Percentiles rank a stretch among this genome's conserved stretches.
These are phyloP conservation scores for Arrhopalites spinosus DNA, from an alignment of 2,888 invertebrate species.

Conservation along the genomic window DNA sequence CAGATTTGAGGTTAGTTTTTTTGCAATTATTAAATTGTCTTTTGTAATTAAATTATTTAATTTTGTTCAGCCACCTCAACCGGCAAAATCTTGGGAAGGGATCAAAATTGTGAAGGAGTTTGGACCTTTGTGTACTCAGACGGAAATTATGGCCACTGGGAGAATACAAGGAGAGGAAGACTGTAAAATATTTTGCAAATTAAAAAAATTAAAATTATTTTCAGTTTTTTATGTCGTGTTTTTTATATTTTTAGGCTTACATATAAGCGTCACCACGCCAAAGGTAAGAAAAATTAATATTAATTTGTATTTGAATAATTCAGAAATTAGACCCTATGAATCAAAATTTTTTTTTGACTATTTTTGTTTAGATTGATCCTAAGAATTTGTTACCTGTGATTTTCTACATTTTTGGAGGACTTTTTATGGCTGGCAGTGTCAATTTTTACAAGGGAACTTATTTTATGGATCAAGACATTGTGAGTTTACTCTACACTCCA, in stretches of 20 bases:
- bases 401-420: neutral
- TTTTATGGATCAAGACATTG: conserved; percentile 17
- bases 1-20: too few relatives aligned
- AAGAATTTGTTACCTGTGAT: neutral
- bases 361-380: neutral
- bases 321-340: neutral
- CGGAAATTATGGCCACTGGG: conserved; percentile 16
- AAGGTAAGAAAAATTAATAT: conserved; percentile 46
- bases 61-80: conserved; percentile 21
- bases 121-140: neutral
- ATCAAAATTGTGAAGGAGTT: neutral
- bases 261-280: conserved; percentile 5
- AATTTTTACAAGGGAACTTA: conserved; percentile 6
- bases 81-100: conserved; percentile 1
- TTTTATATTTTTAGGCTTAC: neutral
- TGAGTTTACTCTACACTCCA: too few relatives aligned
- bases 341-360: neutral
- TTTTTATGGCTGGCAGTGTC: conserved; percentile 1
- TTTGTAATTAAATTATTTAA: too few relatives aligned
- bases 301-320: too few relatives aligned
- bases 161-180: conserved; percentile 20
- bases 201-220: neutral
- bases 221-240: neutral
- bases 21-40: too few relatives aligned
- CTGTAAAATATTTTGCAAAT: neutral